A percentile compares a stretch with the other conserved stretches of the same genome.
Evolutionary conservation across 2,888 invertebrate genomes (phyloP).

Genomic region (Andrena bicolor): DNA sequence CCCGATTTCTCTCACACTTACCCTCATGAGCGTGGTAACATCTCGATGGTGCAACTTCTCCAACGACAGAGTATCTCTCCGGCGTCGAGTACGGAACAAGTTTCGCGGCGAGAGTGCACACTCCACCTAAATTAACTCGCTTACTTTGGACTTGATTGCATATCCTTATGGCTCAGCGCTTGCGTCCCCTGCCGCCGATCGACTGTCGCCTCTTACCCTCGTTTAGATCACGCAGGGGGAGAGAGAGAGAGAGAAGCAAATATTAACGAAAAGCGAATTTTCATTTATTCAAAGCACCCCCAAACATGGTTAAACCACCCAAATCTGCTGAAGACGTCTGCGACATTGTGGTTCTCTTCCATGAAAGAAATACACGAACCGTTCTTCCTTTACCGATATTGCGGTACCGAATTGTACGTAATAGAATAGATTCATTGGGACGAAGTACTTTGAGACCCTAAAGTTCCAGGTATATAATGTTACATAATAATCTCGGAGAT

Average conservation of each 20-base stretch:
- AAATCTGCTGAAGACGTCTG: neutral
- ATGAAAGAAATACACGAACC: too few relatives aligned
- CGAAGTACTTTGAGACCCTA: neutral
- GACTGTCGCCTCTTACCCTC: slow-evolving; percentile 52
- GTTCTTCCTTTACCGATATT: neutral
- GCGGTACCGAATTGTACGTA: neutral
- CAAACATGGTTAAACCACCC: neutral
- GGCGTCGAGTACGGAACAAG: slow-evolving; percentile 73
- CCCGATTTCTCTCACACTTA: slow-evolving; percentile 61
- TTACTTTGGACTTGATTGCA: slow-evolving; percentile 79
- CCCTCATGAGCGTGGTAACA: slow-evolving; percentile 74
- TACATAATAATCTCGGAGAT: slow-evolving; percentile 2
- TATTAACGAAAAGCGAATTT: slow-evolving; percentile 56
- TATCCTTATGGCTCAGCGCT: slow-evolving; percentile 73
- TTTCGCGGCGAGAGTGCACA: slow-evolving; percentile 79
- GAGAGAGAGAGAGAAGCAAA: slow-evolving; percentile 34
- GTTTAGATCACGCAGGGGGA: slow-evolving; percentile 38
- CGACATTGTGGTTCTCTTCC: neutral
- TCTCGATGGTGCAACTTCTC: slow-evolving; percentile 76
- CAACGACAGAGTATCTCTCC: slow-evolving; percentile 72
- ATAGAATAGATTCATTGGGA: too few relatives aligned
- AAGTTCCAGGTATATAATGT: neutral
- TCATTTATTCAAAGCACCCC: slow-evolving; percentile 53
- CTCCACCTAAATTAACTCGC: slow-evolving; percentile 80
- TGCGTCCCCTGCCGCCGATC: slow-evolving; percentile 63